A percentile compares a stretch with the other conserved stretches of the same genome.
These are phyloP conservation scores for Apostichopus parvimensis DNA, from an alignment of 35 echinoderm and acorn worm species.

Conservation along the genomic window DNA sequence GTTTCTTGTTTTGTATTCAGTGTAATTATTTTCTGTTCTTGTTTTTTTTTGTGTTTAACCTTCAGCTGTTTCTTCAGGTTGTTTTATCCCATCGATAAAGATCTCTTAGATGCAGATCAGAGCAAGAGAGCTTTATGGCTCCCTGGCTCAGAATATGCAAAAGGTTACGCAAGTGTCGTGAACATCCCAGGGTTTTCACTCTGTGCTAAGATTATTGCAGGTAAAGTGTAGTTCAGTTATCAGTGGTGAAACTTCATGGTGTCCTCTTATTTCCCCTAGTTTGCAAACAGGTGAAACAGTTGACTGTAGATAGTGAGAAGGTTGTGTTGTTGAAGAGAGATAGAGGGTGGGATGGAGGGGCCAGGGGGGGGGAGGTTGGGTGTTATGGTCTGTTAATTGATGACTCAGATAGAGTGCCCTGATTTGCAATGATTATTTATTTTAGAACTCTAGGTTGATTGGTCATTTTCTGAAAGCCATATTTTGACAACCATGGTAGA, in stretches of 20 bases:
- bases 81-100: constrained; percentile 69
- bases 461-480: too few species aligned
- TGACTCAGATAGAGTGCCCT: too few species aligned
- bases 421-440: too few species aligned
- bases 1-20: not conserved
- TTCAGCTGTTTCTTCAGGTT: constrained; percentile 67
- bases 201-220: not conserved
- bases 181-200: constrained; percentile 27
- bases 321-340: too few species aligned
- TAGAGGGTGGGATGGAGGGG: too few species aligned
- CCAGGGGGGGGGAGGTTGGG: too few species aligned
- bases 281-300: too few species aligned
- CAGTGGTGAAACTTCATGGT: too few species aligned
- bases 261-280: not conserved
- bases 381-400: too few species aligned
- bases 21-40: not conserved
- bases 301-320: too few species aligned
- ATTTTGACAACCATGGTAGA: too few species aligned
- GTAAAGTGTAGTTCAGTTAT: not conserved
- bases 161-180: constrained; percentile 53
- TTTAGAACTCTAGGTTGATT: too few species aligned
- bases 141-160: constrained; percentile 67
- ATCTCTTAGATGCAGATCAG: not conserved
- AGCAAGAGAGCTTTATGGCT: constrained; percentile 52
- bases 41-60: not conserved